A percentile compares a stretch with the other conserved stretches of the same genome.
phyloP scores from a whole-genome alignment of 2,797 vertebrate genomes.

The Chelon auratus region DNA sequence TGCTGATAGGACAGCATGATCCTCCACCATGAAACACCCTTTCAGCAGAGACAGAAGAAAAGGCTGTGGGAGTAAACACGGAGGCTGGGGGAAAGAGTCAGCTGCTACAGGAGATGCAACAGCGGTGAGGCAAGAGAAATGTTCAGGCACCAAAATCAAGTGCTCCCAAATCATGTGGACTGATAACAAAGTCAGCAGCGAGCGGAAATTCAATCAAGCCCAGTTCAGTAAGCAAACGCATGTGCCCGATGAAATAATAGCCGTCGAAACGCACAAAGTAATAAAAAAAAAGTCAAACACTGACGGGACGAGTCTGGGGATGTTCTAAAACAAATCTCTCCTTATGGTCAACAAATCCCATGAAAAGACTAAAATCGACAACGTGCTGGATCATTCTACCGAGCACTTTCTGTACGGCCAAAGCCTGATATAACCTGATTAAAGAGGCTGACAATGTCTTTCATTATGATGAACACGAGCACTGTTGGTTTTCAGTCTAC shows the following conservation, averaged over 20 bases:
- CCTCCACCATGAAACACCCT: slow-evolving; percentile 53
- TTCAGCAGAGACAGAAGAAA: slow-evolving; percentile 46
- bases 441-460: background rate
- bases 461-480: background rate
- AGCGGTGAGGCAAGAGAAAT: slow-evolving; percentile 40
- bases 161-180: slow-evolving; percentile 51
- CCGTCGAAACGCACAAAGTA: background rate
- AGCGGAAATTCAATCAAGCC: slow-evolving; percentile 35
- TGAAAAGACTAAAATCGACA: slow-evolving; percentile 1
- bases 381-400: background rate
- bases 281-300: background rate
- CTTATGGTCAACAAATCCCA: background rate
- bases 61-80: slow-evolving; percentile 29
- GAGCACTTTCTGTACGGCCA: background rate
- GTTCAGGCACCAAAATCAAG: slow-evolving; percentile 41
- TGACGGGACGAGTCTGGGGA: no score
- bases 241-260: slow-evolving; percentile 21
- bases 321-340: background rate
- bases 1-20: slow-evolving; percentile 39
- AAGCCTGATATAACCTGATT: background rate
- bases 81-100: slow-evolving; percentile 46
- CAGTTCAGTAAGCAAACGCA: slow-evolving; percentile 23
- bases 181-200: slow-evolving; percentile 33
- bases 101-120: slow-evolving; percentile 45
- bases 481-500: background rate